Evolutionary conservation across 2,888 invertebrate genomes (phyloP), one percentile per base, ranked within the genome.

Genomic region (Lutraria lutraria): DNA sequence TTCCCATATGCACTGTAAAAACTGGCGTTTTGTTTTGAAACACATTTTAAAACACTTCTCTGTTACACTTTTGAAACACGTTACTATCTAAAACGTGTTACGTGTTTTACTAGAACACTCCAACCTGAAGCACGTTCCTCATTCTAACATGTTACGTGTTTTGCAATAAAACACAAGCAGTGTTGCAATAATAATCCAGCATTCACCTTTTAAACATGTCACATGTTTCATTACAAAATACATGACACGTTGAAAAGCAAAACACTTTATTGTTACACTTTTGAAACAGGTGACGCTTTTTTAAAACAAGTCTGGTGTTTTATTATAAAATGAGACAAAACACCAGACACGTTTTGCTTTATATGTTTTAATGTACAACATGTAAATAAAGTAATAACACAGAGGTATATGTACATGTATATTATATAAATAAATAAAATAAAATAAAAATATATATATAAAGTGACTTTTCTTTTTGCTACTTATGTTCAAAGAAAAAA

Each of bases 111-210:
- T n/a, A n/a, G n/a, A n/a, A n/a, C n/a, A n/a, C n/a, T n/a, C n/a
- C n/a, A n/a, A n/a, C n/a, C n/a, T n/a, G n/a, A n/a, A n/a, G n/a
- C n/a, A n/a, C n/a, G n/a, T n/a, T n/a, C n/a, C n/a, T n/a, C n/a
- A n/a, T n/a, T n/a, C n/a, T n/a, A n/a, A n/a, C 60, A 60, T 60
- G 60, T 60, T 60, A 60, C 15, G 60, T 60, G 60, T 60, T 60
- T 53, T 60, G 60, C 15, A 13, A 60, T 60, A 60, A 60, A 60
- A 60, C 60, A 60, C 60, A 19, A 60, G n/a, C n/a, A n/a, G 60
- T 60, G 15, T n/a, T n/a, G n/a, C n/a, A n/a, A n/a, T n/a, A 16
- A 6, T 16, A 6, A 15, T 19, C 60, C 15, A 16, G 60, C 21
- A 21, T 60, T 60, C 60, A 16, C 15, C 60, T 60, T 13, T 12